Conservation (phyloP, 2,888 invertebrate species). For the Pyrgus malvae region DNA sequence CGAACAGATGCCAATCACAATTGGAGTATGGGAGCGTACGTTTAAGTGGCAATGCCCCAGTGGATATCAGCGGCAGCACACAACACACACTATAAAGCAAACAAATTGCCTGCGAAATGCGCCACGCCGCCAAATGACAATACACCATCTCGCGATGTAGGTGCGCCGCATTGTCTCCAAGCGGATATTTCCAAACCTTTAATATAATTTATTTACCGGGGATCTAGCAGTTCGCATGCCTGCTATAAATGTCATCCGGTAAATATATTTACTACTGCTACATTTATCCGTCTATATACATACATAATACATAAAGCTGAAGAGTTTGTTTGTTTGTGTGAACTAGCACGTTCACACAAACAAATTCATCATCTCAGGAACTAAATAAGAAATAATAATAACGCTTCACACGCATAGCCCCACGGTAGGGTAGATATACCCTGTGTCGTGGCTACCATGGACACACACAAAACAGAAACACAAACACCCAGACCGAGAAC, state of each 20-base stretch:
- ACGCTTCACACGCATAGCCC: too few species aligned
- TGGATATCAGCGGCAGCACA: conserved; percentile 45
- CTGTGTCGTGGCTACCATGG: too few species aligned
- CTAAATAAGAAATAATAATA: too few species aligned
- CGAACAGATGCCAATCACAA: conserved; percentile 20
- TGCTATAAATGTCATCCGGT: conserved; percentile 22
- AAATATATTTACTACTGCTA: too few species aligned
- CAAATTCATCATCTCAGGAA: too few species aligned
- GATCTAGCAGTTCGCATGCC: conserved; percentile 16
- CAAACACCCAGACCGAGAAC: too few species aligned
- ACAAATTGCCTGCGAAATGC: conserved; percentile 71
- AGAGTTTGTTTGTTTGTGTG: too few species aligned
- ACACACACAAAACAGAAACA: too few species aligned
- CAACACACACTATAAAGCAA: conserved; percentile 69
- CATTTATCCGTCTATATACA: too few species aligned
- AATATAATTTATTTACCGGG: conserved; percentile 29
- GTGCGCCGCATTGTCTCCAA: conserved; percentile 66
- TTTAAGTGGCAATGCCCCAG: conserved; percentile 23
- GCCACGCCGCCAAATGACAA: conserved; percentile 55
- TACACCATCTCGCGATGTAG: conserved; percentile 52
- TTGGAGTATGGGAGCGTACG: conserved; percentile 12
- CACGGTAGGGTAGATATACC: too few species aligned
- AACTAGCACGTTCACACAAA: too few species aligned
- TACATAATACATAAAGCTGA: too few species aligned
- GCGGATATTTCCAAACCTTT: conserved; percentile 50